Base-by-base conservation (phyloP, 2,113 vertebrate species). In the Motacilla tschutschensis region DNA sequence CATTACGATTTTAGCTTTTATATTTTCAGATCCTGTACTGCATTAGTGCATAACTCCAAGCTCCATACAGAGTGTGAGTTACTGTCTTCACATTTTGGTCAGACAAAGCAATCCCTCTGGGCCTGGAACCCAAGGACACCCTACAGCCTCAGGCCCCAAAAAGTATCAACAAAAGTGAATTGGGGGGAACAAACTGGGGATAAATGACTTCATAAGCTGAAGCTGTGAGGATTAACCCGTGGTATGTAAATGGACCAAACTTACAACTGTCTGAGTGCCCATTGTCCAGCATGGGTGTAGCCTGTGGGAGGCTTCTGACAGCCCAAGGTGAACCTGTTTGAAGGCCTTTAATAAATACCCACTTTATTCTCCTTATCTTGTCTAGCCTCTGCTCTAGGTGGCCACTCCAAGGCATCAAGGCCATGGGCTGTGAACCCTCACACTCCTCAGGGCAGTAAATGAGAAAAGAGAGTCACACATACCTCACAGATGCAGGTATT, bases 361-460 rank as follows among this genome's bases (percentile, higher is more conserved):
- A 73, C 26, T 47, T 73, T 31, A 58, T 58, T 25, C 9, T 38
- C 43, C 25, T 2, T 1, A 7, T 5, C 5, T 19, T 47, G 16
- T 25, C 28, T 0, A 4, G 33, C 3, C 33, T 2, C 54, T 73
- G 20, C 1, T 73, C 70, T 5, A 5, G 20, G 33, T 0, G 19
- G 40, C 33, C 26, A 0, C 16, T 0, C 54, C 28, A 40, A 40
- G 28, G 13, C 17, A 12, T 25, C 28, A 3, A 8, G 21, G 25
- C 48, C 48, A 28, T 2, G 24, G 28, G 4, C 35, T 29, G 54
- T 16, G 70, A 88, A n/a, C 18, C 12, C 1, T 5, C 81, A 8
- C 33, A 20, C 38, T 55, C 36, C 1, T 2, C 20, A 48, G 6
- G 36, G 41, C 28, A 88, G 25, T 8, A 38, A 29, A 24, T 22